Evolutionary conservation across 2,888 invertebrate species (phyloP), one percentile per base, ranked within the genome.

Genomic region (Drosophila helvetica): DNA sequence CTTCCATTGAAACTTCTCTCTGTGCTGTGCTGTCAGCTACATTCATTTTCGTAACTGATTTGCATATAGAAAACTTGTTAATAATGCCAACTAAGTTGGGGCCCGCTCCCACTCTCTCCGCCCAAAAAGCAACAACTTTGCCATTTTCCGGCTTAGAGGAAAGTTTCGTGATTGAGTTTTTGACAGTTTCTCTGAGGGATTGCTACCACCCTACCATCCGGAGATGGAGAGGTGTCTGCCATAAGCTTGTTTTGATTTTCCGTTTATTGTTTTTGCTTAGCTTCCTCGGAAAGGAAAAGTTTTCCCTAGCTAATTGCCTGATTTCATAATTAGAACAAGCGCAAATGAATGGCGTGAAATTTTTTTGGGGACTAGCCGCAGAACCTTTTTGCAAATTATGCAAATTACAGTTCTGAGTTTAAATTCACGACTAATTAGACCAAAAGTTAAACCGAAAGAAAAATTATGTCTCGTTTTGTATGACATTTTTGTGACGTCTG

Each of bases 141-240:
- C 42, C 60, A 45, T 38, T 38, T 38, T 33, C 53, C 48, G 25
- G 70, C 75, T 75, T 75, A 62, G 58, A 43, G 42, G 56, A 75
- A 75, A 75, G 75, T 75, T 75, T 74, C 58, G 42, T 75, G 75
- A 75, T 75, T 75, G 70, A 62, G 70, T 75, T 75, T 75, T 75
- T 61, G 55, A 51, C 75, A 75, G 62, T 73, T 63, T 51, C 50
- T 54, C 43, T 50, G 38, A 17, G 48, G 60, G 52, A 55, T 38
- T 18, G 22, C 8, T 25, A 10, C 10, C 17, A 10, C 6, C 15
- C 25, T 12, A 1, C 9, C 62, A 12, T 25, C 27, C 19, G 4
- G 25, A 38, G 38, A 38, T 2, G 38, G 38, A 33, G 33, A 75
- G 53, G 74, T 67, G 64, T 74, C 33, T 59, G 51, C 59, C 22